Conservation (phyloP, 2,797 vertebrate genomes). For the Premnoplex brunnescens region DNA sequence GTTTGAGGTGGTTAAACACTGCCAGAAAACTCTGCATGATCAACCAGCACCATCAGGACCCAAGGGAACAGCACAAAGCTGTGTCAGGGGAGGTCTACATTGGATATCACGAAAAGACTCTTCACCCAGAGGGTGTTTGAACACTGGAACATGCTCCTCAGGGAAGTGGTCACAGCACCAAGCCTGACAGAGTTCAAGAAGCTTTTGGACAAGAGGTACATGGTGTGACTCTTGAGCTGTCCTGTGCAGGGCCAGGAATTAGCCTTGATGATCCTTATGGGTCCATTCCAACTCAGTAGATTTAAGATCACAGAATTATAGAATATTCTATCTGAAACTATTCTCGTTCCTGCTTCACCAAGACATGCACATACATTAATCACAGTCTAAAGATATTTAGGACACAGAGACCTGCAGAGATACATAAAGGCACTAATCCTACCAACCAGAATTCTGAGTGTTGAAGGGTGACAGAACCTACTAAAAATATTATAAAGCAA, state of each 20-base stretch:
- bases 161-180: background rate
- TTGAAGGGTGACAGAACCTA: background rate
- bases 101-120: background rate
- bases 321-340: background rate
- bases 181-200: background rate
- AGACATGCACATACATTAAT: accelerated
- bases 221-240: background rate
- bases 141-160: background rate
- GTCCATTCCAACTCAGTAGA: background rate
- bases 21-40: background rate
- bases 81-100: accelerated
- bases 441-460: background rate
- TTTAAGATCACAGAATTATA: no score
- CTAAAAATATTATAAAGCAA: background rate
- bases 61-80: background rate
- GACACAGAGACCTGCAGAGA: background rate
- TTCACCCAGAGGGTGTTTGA: accelerated
- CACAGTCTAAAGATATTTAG: background rate
- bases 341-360: background rate
- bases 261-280: background rate
- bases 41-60: no score
- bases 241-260: background rate
- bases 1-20: background rate
- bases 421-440: background rate
- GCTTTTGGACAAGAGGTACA: accelerated